These are phyloP conservation scores for Nestor notabilis DNA, from an alignment of 2,113 vertebrate species.

Conservation along the genomic window DNA sequence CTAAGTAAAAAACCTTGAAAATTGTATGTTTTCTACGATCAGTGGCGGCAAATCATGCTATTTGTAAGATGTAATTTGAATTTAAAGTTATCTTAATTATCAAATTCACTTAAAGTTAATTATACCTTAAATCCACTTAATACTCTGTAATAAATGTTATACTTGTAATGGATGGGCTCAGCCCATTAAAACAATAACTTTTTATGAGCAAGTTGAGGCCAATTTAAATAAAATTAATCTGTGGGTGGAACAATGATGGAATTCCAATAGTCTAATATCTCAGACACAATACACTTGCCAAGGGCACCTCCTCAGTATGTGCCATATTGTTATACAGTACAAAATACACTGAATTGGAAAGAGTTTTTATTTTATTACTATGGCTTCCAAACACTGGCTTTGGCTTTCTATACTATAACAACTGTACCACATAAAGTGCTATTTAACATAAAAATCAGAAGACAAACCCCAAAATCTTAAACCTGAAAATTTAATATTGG, in stretches of 20 bases:
- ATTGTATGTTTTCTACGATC: neutral
- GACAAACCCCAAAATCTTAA: neutral
- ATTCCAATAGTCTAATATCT: conserved; percentile 17
- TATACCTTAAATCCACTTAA: conserved; percentile 52
- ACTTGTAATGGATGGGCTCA: conserved; percentile 5
- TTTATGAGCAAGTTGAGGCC: conserved; percentile 28
- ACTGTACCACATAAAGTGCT: neutral
- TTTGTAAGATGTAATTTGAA: conserved; percentile 28
- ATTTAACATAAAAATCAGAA: neutral
- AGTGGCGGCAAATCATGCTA: neutral
- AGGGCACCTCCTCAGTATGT: neutral
- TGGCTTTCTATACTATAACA: neutral
- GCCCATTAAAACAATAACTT: conserved; percentile 49
- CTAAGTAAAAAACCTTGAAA: neutral
- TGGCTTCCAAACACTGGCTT: neutral
- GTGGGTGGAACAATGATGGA: neutral
- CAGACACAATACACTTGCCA: neutral
- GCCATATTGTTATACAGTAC: neutral
- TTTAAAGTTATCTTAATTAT: conserved; percentile 50
- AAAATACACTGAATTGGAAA: neutral
- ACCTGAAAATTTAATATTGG: neutral
- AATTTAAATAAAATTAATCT: conserved; percentile 56
- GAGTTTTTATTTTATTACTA: neutral
- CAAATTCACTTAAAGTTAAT: conserved; percentile 55
- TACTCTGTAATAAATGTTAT: conserved; percentile 45